phyloP scores from a whole-genome alignment of 2,797 vertebrate species.

The Mus caroli region DNA sequence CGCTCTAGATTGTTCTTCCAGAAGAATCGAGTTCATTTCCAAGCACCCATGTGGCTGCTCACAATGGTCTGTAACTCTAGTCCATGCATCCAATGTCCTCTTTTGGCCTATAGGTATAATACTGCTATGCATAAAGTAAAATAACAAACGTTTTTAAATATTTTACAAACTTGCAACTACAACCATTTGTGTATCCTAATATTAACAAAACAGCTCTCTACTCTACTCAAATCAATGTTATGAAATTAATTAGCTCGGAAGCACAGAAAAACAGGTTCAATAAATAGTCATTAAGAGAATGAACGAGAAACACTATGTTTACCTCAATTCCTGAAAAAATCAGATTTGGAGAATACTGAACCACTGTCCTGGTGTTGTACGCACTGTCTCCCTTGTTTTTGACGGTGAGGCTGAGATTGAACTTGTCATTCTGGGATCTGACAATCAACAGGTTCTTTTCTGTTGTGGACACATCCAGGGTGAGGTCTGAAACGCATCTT shows the following conservation, averaged over 20 bases:
- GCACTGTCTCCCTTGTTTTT: slow-evolving; percentile 95
- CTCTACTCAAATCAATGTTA: background rate
- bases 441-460: slow-evolving; percentile 88
- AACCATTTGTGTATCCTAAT: background rate
- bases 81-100: background rate
- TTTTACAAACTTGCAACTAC: background rate
- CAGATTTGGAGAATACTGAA: slow-evolving; percentile 95
- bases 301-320: slow-evolving; percentile 56
- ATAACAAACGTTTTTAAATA: background rate
- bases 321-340: slow-evolving; percentile 97
- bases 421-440: slow-evolving; percentile 91
- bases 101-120: no score
- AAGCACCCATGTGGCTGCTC: background rate
- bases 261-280: background rate
- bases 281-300: background rate
- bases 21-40: background rate
- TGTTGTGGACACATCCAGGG: slow-evolving; percentile 87
- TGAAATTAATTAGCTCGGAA: background rate
- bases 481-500: slow-evolving; percentile 95
- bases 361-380: slow-evolving; percentile 95
- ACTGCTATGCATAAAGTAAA: background rate
- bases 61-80: background rate
- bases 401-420: slow-evolving; percentile 91
- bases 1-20: background rate
- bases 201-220: background rate